Base-by-base conservation (phyloP, 2,888 invertebrate genomes). In the Eristalis arbustorum region DNA sequence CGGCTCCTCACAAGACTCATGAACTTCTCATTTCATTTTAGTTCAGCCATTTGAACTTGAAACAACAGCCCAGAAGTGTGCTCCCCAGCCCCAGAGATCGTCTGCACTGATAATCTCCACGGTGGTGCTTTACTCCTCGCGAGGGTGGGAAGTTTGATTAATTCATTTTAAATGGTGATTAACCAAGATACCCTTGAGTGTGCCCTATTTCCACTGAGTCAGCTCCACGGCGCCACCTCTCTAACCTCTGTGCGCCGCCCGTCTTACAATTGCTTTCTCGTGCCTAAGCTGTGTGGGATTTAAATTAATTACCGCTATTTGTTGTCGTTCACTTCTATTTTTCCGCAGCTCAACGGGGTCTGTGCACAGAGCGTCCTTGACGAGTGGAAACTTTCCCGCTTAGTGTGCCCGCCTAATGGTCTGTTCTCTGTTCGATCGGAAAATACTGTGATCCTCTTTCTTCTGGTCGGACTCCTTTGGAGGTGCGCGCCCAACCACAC, bases 41-140 rank as follows among this genome's bases (percentile, higher is more conserved):
- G 22, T 68, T 67, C 69, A 67, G 34, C 68, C 81, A 81, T 64
- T 73, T 81, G 82, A 73, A 77, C 59, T 49, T 66, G 61, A 77
- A 77, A 77, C 49, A 49, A 42, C 42, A 42, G 2, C n/a, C 42
- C 42, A 25, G 25, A 25, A 25, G 25, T 25, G 25, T 25, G 25
- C 25, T 25, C 25, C 25, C 3, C 25, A 25, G 25, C 25, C n/a
- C 11, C 34, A 1, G 11, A 37, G 42, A 6, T n/a, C 42, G n/a
- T n/a, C 42, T n/a, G 1, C 42, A n/a, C 42, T n/a, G 42, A n/a
- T 42, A 42, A n/a, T 42, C 18, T 49, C 22, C 59, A 34, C 31
- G 25, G 76, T 76, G 76, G 49, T 31, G 49, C 74, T 66, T 62
- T 34, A 62, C 75, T 75, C 59, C 28, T 61, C 28, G 59, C 57